Percentiles rank a stretch among this genome's conserved stretches.
Evolutionary conservation across 2,888 invertebrate species (phyloP).

Genomic region (Ametastegia equiseti): DNA sequence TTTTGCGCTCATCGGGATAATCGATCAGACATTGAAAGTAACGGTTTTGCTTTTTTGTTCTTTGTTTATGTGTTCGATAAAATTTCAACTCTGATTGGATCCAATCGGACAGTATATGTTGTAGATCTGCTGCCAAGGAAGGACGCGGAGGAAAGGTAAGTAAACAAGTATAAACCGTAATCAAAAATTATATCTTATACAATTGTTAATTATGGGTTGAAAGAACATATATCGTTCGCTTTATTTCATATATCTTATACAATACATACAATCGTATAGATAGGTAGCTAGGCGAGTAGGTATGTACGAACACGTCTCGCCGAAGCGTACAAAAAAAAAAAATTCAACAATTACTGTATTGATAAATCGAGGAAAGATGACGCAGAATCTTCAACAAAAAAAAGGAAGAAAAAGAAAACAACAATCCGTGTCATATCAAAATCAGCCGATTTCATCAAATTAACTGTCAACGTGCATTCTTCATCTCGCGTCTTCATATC

Average conservation of each 20-base stretch:
- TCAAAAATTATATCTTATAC: background rate
- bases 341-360: too few species aligned
- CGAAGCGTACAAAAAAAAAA: too few species aligned
- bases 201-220: background rate
- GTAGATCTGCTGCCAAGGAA: background rate
- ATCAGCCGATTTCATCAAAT: too few species aligned
- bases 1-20: background rate
- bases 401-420: too few species aligned
- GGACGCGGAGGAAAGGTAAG: slow-evolving; percentile 2
- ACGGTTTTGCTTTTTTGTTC: background rate
- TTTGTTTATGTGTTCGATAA: background rate
- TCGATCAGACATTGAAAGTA: background rate
- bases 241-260: background rate
- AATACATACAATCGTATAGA: background rate
- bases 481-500: too few species aligned
- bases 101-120: background rate
- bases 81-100: background rate
- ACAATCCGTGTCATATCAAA: too few species aligned
- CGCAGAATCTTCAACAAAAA: too few species aligned
- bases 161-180: background rate
- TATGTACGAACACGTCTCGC: too few species aligned
- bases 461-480: too few species aligned
- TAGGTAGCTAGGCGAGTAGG: too few species aligned
- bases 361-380: too few species aligned
- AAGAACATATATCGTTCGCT: background rate